Evolutionary conservation across 2,888 invertebrate species (phyloP).

Genomic region (Isotomurus palustris): DNA sequence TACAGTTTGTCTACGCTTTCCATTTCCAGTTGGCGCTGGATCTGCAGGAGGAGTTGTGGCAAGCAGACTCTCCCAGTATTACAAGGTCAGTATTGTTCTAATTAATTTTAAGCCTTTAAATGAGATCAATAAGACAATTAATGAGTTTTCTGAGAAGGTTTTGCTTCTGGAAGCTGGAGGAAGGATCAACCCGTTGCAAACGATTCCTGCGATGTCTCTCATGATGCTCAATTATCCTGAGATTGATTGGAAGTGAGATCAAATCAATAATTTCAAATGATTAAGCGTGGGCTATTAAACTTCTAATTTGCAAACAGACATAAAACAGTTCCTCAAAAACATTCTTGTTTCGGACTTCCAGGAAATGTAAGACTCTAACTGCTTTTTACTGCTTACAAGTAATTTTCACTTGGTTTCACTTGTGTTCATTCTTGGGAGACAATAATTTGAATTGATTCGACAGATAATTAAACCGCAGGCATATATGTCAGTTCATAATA

Average conservation of each 20-base stretch:
- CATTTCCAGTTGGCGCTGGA: constrained; percentile 23
- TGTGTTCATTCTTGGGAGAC: too few relatives aligned
- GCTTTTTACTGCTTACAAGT: not conserved
- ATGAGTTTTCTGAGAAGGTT: constrained; percentile 12
- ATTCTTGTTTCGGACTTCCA: constrained; percentile 21
- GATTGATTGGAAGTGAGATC: constrained; percentile 24
- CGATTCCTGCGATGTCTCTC: constrained; percentile 35
- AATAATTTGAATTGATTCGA: too few relatives aligned
- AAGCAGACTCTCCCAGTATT: constrained; percentile 19
- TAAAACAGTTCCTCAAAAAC: constrained; percentile 26
- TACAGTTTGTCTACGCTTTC: too few relatives aligned
- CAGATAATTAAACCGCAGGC: too few relatives aligned
- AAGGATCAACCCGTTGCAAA: constrained; percentile 35
- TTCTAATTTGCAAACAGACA: constrained; percentile 1
- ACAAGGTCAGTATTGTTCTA: not conserved
- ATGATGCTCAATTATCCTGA: constrained; percentile 40
- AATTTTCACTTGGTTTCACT: too few relatives aligned
- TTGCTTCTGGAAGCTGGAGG: constrained; percentile 36
- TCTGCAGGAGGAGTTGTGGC: constrained; percentile 32
- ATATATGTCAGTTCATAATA: too few relatives aligned
- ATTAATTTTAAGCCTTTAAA: not conserved
- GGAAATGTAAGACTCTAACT: constrained; percentile 7
- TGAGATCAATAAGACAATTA: not conserved
- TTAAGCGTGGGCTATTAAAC: not conserved
- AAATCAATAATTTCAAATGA: not conserved